A percentile compares a stretch with the other conserved stretches of the same genome.
Evolutionary conservation across 2,113 vertebrate genomes (phyloP).

Genomic region (Rhabdomys dilectus): DNA sequence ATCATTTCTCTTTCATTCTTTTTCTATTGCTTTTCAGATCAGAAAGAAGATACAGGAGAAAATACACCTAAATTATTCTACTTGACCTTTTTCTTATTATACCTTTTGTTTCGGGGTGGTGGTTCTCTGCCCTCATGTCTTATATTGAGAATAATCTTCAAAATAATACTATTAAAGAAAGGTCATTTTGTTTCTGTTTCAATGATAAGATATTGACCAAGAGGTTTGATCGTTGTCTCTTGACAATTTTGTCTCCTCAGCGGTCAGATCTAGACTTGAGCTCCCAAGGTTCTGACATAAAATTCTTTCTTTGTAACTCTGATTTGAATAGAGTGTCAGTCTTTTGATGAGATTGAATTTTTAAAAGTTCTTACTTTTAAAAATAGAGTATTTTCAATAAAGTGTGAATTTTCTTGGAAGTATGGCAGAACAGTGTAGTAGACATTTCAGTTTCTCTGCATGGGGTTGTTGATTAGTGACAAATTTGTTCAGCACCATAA

Average conservation of each 20-base stretch:
- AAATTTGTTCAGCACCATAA: constrained; percentile 7
- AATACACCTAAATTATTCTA: not conserved
- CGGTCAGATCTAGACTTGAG: not conserved
- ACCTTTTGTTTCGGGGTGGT: not conserved
- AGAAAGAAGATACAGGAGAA: not conserved
- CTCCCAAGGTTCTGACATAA: not conserved
- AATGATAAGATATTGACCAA: not conserved
- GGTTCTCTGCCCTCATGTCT: not conserved
- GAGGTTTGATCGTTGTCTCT: not conserved
- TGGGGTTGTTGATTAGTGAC: not conserved
- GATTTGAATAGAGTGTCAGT: not conserved
- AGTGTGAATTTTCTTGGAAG: constrained; percentile 36
- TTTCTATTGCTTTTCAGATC: not conserved
- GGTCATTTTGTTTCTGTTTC: not conserved
- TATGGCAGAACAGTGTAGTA: not conserved
- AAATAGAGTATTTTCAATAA: not conserved
- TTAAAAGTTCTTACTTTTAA: not conserved
- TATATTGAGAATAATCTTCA: not conserved
- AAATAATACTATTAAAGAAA: not conserved
- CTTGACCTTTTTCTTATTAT: not conserved
- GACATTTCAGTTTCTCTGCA: not conserved
- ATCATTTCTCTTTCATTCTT: not conserved
- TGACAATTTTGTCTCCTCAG: not conserved
- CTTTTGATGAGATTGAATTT: not conserved
- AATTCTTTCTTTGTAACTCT: not conserved